A percentile compares a stretch with the other conserved stretches of the same genome.
phyloP scores from a whole-genome alignment of 1,140 invertebrate species.

The Coelopa frigida region DNA sequence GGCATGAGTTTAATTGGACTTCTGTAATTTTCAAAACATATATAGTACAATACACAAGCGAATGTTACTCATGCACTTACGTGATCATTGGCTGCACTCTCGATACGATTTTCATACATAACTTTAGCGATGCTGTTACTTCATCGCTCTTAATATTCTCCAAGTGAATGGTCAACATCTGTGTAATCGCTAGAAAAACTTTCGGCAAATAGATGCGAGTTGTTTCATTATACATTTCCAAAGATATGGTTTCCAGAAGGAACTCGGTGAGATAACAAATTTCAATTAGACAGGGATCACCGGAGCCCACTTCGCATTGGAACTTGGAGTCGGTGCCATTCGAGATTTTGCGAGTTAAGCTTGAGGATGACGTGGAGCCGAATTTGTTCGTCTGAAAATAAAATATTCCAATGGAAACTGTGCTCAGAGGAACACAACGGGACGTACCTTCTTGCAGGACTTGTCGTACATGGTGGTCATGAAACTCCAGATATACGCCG shows the following conservation, averaged over 20 bases:
- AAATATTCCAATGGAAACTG: too few species aligned
- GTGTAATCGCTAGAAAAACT: conserved; percentile 60
- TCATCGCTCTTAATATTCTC: conserved; percentile 55
- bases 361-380: background rate
- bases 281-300: conserved; percentile 55
- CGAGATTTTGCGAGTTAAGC: conserved; percentile 6
- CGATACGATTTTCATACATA: conserved; percentile 69
- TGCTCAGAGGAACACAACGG: too few species aligned
- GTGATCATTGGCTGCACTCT: conserved; percentile 62
- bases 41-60: background rate
- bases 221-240: conserved; percentile 73
- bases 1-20: conserved; percentile 35
- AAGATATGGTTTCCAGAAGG: conserved; percentile 68
- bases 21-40: conserved; percentile 33
- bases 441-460: conserved; percentile 49
- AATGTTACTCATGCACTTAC: conserved; percentile 27
- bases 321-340: conserved; percentile 19
- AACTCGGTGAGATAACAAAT: conserved; percentile 70
- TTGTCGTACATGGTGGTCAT: conserved; percentile 63
- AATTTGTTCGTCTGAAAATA: conserved; percentile 5
- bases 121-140: conserved; percentile 55
- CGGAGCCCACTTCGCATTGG: conserved; percentile 53
- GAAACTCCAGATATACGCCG: conserved; percentile 82
- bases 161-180: conserved; percentile 54
- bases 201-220: conserved; percentile 72